A percentile compares a stretch with the other conserved stretches of the same genome.
phyloP scores from a whole-genome alignment of 2,888 invertebrate species.

The Seira ritae region DNA sequence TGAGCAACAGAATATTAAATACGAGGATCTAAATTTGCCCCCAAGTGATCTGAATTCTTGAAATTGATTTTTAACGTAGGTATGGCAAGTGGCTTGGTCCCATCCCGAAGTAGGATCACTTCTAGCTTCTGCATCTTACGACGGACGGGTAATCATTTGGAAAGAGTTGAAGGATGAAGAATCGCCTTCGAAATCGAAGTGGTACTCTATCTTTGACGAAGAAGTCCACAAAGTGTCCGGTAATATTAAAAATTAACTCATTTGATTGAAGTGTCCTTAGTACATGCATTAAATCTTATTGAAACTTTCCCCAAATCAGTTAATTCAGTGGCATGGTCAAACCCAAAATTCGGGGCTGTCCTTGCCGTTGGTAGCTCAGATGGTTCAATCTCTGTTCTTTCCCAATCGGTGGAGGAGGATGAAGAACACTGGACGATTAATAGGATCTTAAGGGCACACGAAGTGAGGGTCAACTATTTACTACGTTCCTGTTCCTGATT shows the following conservation, averaged over 20 bases:
- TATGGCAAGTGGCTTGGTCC: slow-evolving; percentile 99
- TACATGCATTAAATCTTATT: too few species aligned
- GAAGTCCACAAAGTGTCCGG: slow-evolving; percentile 94
- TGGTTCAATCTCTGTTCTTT: slow-evolving; percentile 94
- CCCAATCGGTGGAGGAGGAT: slow-evolving; percentile 84
- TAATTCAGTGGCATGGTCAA: slow-evolving; percentile 98
- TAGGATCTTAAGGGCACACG: slow-evolving; percentile 96
- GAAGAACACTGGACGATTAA: slow-evolving; percentile 91
- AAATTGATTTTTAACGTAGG: slow-evolving; percentile 73
- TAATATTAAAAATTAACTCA: too few species aligned
- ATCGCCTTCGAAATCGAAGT: slow-evolving; percentile 96
- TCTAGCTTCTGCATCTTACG: slow-evolving; percentile 98
- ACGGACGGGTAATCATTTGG: slow-evolving; percentile 98
- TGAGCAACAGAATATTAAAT: too few species aligned
- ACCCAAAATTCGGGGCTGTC: slow-evolving; percentile 93
- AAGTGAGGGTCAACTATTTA: slow-evolving; percentile 76
- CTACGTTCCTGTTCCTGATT: not conserved
- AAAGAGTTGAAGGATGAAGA: slow-evolving; percentile 87
- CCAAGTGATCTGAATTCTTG: too few species aligned
- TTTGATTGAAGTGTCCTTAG: too few species aligned
- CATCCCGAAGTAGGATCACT: slow-evolving; percentile 97
- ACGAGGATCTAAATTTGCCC: too few species aligned
- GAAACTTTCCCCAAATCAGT: slow-evolving; percentile 79
- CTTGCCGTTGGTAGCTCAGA: slow-evolving; percentile 98
- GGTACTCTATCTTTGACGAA: slow-evolving; percentile 95